These are phyloP conservation scores for Rostratula benghalensis DNA, from an alignment of 2,113 vertebrate species.

Conservation along the genomic window DNA sequence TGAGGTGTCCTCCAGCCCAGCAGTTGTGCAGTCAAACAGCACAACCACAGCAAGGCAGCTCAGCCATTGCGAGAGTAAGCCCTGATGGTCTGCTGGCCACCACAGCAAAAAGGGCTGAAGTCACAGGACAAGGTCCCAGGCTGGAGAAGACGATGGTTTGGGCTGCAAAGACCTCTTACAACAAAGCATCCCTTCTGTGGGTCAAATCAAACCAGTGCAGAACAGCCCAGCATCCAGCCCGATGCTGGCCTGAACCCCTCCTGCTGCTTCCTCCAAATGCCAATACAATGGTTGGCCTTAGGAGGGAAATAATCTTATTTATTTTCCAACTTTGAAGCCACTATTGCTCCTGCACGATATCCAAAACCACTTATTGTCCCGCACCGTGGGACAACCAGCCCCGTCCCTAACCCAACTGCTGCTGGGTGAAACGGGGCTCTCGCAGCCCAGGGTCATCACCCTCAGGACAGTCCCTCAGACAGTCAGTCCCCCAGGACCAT, in stretches of 20 bases:
- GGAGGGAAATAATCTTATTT: neutral
- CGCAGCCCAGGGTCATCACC: accelerated
- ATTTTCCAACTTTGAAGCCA: neutral
- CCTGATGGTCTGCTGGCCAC: neutral
- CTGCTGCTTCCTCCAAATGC: neutral
- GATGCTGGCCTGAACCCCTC: neutral
- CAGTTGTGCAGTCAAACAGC: neutral
- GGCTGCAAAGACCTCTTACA: neutral
- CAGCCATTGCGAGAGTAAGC: neutral
- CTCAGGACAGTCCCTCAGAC: neutral
- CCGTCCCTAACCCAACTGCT: neutral
- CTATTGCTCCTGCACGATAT: accelerated
- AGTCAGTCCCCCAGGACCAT: neutral
- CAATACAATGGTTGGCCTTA: accelerated
- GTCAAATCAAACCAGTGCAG: neutral
- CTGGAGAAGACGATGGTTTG: neutral
- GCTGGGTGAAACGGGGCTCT: neutral
- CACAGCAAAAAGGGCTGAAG: neutral
- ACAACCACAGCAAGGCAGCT: accelerated
- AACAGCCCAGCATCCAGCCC: accelerated
- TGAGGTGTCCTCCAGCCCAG: neutral
- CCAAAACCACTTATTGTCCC: neutral
- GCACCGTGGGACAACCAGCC: accelerated
- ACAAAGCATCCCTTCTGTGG: neutral
- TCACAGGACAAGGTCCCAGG: neutral